Evolutionary conservation across 2,888 invertebrate genomes (phyloP), one percentile per base, ranked within the genome.

Genomic region (Drosophila stalkeri): DNA sequence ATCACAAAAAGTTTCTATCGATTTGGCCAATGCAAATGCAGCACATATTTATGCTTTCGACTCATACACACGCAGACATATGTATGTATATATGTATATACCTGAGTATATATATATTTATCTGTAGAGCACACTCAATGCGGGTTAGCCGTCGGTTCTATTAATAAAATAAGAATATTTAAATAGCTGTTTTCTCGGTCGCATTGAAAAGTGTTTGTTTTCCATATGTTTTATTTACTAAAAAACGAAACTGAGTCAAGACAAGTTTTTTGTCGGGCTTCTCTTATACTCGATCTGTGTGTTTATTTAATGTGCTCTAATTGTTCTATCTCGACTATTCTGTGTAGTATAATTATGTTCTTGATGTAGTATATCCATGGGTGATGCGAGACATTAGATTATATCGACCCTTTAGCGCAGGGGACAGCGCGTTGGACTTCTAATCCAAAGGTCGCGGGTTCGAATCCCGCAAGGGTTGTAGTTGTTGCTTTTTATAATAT

Each of bases 391-490:
- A 11, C 2, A 1, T 35, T 0, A 0, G 4, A 43, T 56, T 20
- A 46, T 43, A 18, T 4, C n/a, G 77, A 72, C 92, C 92, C 92
- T 92, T 91, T 92, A 89, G 92, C 92, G 93, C 92, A 93, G 92
- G 79, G 91, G 93, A 92, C 91, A 93, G 93, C 93, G 93, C 93
- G 92, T 93, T 92, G 92, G 93, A 92, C 93, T 93, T 92, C 92
- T 93, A 93, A 93, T 93, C 93, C 92, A 92, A 93, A 93, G 93
- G 93, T 93, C 93, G 93, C 92, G 93, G 92, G 93, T 93, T 93
- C 93, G 93, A 93, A 91, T 90, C 93, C 92, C 93, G 92, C 93
- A 92, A 92, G 93, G 93, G 93, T 90, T 91, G 91, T 67, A 11
- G 11, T 20, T 6, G 14, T 95, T 67, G 7, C 3, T 43, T 12